These are phyloP conservation scores for Phalacrocorax brasilianus DNA, from an alignment of 2,113 vertebrate genomes.

Conservation along the genomic window DNA sequence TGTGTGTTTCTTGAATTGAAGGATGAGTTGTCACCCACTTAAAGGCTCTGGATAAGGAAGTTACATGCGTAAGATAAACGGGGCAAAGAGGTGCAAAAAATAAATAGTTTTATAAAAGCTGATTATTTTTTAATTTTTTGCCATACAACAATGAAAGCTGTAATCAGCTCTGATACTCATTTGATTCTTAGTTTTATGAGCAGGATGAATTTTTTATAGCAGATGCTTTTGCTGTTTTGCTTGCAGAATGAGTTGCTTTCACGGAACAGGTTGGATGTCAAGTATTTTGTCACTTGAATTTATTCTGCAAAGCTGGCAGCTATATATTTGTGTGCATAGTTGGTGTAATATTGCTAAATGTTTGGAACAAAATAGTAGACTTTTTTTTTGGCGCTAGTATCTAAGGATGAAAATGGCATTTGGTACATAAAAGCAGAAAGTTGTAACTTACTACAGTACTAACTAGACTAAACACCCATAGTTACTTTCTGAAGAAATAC, in stretches of 20 bases:
- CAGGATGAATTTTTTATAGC: neutral
- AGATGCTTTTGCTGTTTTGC: neutral
- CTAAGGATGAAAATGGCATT: slow-evolving; percentile 3
- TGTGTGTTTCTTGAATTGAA: neutral
- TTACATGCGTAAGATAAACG: neutral
- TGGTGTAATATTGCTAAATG: neutral
- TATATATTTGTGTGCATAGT: neutral
- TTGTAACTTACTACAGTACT: slow-evolving; percentile 8
- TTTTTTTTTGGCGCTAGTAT: slow-evolving; percentile 3
- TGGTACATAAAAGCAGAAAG: slow-evolving; percentile 3
- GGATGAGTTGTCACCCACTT: neutral
- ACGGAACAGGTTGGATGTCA: neutral
- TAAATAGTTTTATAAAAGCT: neutral
- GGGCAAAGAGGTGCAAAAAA: neutral
- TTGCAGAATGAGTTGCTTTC: neutral
- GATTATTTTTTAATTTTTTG: neutral
- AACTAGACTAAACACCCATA: neutral
- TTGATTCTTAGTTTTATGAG: neutral
- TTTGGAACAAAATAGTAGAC: neutral
- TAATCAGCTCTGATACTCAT: neutral
- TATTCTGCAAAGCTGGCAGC: neutral
- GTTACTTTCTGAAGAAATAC: neutral
- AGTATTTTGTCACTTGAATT: neutral
- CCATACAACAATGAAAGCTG: neutral
- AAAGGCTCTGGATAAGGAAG: neutral